A percentile compares a stretch with the other conserved stretches of the same genome.
These are phyloP conservation scores for Tapera naevia DNA, from an alignment of 2,797 vertebrate genomes.

Conservation along the genomic window DNA sequence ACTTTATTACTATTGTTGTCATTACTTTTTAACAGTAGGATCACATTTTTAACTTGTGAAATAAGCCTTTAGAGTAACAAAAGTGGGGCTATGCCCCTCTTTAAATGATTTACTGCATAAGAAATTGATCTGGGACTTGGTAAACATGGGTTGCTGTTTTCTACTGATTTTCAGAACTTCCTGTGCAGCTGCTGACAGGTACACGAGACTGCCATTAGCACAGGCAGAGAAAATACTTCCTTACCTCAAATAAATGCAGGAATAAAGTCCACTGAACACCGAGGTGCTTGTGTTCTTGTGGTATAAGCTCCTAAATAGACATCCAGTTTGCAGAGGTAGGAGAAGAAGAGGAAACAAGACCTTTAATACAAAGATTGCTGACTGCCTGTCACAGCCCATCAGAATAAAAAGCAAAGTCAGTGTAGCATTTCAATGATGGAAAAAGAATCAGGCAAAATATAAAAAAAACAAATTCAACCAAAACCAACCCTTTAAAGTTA, in stretches of 20 bases:
- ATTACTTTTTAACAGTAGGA: neutral
- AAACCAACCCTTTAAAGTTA: rapidly evolving
- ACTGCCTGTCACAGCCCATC: neutral
- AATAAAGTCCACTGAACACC: neutral
- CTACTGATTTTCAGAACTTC: neutral
- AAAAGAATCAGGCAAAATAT: neutral
- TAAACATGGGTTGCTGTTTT: rapidly evolving
- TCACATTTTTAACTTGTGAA: neutral
- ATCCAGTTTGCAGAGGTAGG: neutral
- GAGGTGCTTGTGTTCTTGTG: neutral
- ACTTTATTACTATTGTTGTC: no score
- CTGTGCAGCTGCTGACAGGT: neutral
- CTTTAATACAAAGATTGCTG: neutral
- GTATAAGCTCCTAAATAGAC: neutral
- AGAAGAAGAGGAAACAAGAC: neutral
- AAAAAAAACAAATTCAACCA: neutral
- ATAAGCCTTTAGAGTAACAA: neutral
- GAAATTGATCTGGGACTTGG: neutral
- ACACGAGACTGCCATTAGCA: neutral
- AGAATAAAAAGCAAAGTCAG: neutral
- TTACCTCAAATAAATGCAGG: neutral
- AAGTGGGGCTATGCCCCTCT: neutral
- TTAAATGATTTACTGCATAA: neutral
- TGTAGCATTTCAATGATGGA: neutral
- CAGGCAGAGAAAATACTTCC: neutral